Base-by-base conservation (phyloP, 2,888 invertebrate species). In the Gortyna flavago region DNA sequence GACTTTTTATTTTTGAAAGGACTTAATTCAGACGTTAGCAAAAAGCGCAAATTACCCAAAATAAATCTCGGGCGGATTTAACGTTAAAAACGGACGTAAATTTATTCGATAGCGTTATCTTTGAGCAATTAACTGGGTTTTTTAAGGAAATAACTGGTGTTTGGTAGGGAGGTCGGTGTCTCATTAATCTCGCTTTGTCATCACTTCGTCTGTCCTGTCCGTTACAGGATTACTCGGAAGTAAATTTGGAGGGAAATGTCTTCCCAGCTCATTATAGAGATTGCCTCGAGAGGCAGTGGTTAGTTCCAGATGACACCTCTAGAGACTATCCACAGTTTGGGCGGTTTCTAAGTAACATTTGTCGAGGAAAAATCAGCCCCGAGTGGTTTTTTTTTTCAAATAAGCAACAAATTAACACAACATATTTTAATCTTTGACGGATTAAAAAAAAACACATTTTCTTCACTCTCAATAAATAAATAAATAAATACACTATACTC, bases 51-150 rank as follows among this genome's bases (percentile, higher is more conserved):
- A 90, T 89, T 85, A 87, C 86, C 86, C 69, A 85, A 87, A 87
- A 85, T 84, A 81, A 85, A 82, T 83, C 87, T 84, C 85, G 44
- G 44, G 61, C 83, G 75, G 84, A 88, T 86, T 84, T 78, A 83
- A 84, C 83, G 82, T 83, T 84, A 80, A 87, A 87, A 83, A 85
- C 77, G 82, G 74, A 81, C 77, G 72, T 85, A 84, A 88, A 91
- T 89, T 90, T 84, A 90, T 87, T 86, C 84, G 81, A 87, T 86
- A 79, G 86, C 76, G 87, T 89, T 90, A 89, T 88, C 85, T 79
- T 85, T 76, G 83, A 78, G 83, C 80, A 90, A 89, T 91, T 90
- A 89, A 88, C 85, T 65, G 81, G 80, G 75, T 85, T 81, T 83
- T 86, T 68, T 66, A 75, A 72, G 80, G 76, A 80, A 85, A 78